Base-by-base conservation (phyloP, 2,888 invertebrate species). In the Spodoptera picta region DNA sequence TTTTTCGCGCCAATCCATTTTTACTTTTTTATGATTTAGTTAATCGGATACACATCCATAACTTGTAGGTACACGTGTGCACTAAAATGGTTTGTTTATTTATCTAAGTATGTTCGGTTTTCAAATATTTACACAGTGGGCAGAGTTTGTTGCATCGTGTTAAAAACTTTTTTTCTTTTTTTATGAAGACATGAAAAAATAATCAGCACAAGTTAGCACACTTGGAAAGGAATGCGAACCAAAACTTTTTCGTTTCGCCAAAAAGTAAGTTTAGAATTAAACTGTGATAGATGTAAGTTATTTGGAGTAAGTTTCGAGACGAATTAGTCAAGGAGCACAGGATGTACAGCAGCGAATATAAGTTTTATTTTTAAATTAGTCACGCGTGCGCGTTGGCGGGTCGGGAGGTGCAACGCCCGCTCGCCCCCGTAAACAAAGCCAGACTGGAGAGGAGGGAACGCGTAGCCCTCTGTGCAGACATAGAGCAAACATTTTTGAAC, bases 1-100 rank as follows among this genome's bases (percentile, higher is more conserved):
- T 86, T 95, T 95, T 88, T 95, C 95, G 83, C 95, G 95, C 96
- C 96, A 96, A 89, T 95, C 95, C 89, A 94, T 93, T 72, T 85
- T 90, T 45, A n/a, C 49, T 61, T 55, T 59, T 65, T 57, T 63
- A 54, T 3, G 36, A 55, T 64, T 66, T 46, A 69, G 31, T 66
- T 56, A 60, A 71, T 67, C 43, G 44, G 49, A 65, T 36, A 58
- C 51, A 56, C 48, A 60, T 50, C 31, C 63, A 78, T 68, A 56
- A 47, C 42, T 43, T 36, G 48, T 36, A 36, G 36, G 23, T 31
- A 54, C 60, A 65, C 52, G 56, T 54, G 53, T 53, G 23, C 49
- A 52, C 14, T 50, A 51, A 61, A 61, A n/a, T 27, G n/a, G 56
- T 72, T 76, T 67, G 64, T 69, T 77, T 79, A 24, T 62, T 60